Evolutionary conservation across 92 coral and sea anemone genomes (phyloP).

Genomic region (Porites lobata): DNA sequence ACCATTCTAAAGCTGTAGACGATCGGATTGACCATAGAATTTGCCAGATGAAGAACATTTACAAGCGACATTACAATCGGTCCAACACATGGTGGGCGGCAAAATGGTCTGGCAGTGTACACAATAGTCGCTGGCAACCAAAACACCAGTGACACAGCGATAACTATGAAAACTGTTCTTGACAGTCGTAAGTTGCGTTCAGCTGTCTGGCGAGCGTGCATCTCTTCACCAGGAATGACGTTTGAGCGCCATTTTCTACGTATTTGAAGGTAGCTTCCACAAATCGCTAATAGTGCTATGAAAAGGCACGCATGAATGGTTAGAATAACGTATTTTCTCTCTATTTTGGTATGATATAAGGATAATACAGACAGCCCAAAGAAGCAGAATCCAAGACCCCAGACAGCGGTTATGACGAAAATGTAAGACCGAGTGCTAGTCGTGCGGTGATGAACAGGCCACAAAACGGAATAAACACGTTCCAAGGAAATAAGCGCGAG

Average conservation of each 20-base stretch:
- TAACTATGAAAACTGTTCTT: not conserved
- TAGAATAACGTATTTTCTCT: not conserved
- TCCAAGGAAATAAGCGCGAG: slow-evolving; percentile 28
- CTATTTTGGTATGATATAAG: not conserved
- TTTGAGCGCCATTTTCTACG: not conserved
- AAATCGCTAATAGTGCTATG: not conserved
- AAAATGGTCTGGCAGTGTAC: not conserved
- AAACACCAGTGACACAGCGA: not conserved
- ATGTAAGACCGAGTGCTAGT: not conserved
- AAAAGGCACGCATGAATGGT: not conserved
- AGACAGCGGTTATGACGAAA: not conserved
- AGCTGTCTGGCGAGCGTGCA: not conserved
- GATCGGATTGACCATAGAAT: slow-evolving; percentile 12
- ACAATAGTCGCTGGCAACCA: slow-evolving; percentile 12
- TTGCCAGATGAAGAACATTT: not conserved
- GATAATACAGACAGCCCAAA: not conserved
- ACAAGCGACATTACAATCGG: not conserved
- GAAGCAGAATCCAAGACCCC: not conserved
- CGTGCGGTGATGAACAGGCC: slow-evolving; percentile 1
- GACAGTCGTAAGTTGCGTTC: slow-evolving; percentile 1
- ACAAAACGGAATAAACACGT: not conserved
- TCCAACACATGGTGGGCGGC: not conserved
- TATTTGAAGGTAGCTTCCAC: not conserved
- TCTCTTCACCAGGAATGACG: not conserved
- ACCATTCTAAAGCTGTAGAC: slow-evolving; percentile 16